These are phyloP conservation scores for Oophaga pumilio DNA, from an alignment of 2,113 vertebrate genomes.

Conservation along the genomic window DNA sequence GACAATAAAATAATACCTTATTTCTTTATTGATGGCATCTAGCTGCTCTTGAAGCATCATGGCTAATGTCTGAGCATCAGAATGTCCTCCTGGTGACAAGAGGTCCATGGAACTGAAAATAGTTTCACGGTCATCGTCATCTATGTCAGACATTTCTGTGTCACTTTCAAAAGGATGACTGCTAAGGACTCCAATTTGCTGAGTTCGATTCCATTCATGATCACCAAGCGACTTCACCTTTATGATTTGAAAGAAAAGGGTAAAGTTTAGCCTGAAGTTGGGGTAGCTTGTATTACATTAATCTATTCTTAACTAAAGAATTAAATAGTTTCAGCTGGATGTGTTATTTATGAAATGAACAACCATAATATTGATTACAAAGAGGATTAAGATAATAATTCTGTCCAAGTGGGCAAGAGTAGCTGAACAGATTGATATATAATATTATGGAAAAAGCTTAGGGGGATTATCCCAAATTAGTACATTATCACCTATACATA, in stretches of 20 bases:
- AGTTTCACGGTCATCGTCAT: constrained; percentile 95
- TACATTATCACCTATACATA: too few species aligned
- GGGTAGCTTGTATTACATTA: neutral
- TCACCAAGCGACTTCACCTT: constrained; percentile 95
- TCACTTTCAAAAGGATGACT: constrained; percentile 95
- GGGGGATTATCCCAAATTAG: too few species aligned
- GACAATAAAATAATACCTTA: constrained; percentile 75
- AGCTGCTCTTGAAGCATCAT: constrained; percentile 99
- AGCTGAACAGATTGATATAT: too few species aligned
- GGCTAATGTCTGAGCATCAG: constrained; percentile 94
- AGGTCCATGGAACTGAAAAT: constrained; percentile 98
- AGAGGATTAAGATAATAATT: too few species aligned
- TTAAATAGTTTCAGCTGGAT: neutral
- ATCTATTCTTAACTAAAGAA: neutral
- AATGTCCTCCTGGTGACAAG: constrained; percentile 93
- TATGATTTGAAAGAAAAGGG: constrained; percentile 50
- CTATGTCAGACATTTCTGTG: constrained; percentile 98
- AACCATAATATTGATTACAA: neutral
- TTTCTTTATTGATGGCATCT: constrained; percentile 99
- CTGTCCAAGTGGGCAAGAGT: too few species aligned
- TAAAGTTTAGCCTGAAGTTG: neutral
- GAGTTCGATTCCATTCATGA: constrained; percentile 91
- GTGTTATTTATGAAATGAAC: neutral
- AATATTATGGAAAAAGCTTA: too few species aligned
- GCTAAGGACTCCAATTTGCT: constrained; percentile 87